phyloP scores from a whole-genome alignment of 1,140 invertebrate genomes.

The Nasonia vitripennis region DNA sequence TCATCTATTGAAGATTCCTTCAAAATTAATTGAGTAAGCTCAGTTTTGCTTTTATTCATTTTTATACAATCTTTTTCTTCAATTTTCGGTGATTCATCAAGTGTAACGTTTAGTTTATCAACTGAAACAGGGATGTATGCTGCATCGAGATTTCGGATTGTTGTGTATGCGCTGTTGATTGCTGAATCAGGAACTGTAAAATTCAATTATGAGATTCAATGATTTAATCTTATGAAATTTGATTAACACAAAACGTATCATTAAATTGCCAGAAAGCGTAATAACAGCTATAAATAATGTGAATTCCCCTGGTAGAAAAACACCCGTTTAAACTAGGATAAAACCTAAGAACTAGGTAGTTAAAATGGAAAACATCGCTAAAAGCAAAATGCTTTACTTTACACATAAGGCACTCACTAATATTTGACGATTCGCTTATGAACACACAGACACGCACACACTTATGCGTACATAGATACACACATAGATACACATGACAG shows the following conservation, averaged over 20 bases:
- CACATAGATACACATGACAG: too few species aligned
- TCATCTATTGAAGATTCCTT: not conserved
- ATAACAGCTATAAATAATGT: not conserved
- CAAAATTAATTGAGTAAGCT: not conserved
- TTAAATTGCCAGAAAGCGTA: too few species aligned
- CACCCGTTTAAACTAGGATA: too few species aligned
- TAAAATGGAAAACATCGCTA: too few species aligned
- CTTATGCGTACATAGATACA: too few species aligned
- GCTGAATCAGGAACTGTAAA: slow-evolving; percentile 78
- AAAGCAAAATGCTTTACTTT: too few species aligned
- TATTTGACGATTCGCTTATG: too few species aligned
- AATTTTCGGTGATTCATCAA: slow-evolving; percentile 77
- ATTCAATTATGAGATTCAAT: not conserved
- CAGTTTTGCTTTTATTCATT: not conserved
- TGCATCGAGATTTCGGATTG: slow-evolving; percentile 79
- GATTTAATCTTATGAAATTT: not conserved
- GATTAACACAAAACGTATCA: not conserved
- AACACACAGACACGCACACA: too few species aligned
- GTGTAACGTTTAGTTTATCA: slow-evolving; percentile 74
- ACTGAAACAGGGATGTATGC: slow-evolving; percentile 80
- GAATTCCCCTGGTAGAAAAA: not conserved
- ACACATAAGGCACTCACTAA: too few species aligned
- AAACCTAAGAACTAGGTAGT: too few species aligned
- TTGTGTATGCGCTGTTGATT: slow-evolving; percentile 79
- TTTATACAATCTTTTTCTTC: slow-evolving; percentile 39